Percentiles rank a stretch among this genome's conserved stretches.
Evolutionary conservation across 2,797 vertebrate species (phyloP).

Genomic region (Micrastur ruficollis): DNA sequence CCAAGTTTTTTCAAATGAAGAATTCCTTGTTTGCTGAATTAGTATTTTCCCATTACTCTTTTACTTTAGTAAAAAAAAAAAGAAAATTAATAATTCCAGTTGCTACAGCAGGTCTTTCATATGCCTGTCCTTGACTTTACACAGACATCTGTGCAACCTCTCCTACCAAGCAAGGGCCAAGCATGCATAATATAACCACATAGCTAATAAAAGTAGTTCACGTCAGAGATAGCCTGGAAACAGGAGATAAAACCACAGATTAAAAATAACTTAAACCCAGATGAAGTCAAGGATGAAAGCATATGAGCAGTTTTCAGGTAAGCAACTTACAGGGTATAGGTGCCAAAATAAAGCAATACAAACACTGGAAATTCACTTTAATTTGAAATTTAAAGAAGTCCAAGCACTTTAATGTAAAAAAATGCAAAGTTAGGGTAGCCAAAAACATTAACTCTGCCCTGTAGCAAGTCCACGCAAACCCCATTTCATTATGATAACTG

Average conservation of each 20-base stretch:
- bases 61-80: neutral
- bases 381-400: neutral
- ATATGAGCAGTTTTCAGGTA: neutral
- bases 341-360: neutral
- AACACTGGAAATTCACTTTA: neutral
- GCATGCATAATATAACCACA: neutral
- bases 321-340: neutral
- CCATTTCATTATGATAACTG: neutral
- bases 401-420: neutral
- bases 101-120: neutral
- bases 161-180: neutral
- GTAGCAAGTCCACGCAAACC: neutral
- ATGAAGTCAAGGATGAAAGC: neutral
- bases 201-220: neutral
- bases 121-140: neutral
- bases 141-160: neutral
- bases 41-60: slow-evolving; percentile 36
- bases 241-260: neutral
- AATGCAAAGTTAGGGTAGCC: neutral
- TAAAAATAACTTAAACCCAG: neutral
- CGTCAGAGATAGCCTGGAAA: neutral
- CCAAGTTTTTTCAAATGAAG: neutral
- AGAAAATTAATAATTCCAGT: neutral
- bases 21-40: neutral
- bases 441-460: neutral